These are phyloP conservation scores for Amblyteles armatorius DNA, from an alignment of 2,888 invertebrate genomes.

Conservation along the genomic window DNA sequence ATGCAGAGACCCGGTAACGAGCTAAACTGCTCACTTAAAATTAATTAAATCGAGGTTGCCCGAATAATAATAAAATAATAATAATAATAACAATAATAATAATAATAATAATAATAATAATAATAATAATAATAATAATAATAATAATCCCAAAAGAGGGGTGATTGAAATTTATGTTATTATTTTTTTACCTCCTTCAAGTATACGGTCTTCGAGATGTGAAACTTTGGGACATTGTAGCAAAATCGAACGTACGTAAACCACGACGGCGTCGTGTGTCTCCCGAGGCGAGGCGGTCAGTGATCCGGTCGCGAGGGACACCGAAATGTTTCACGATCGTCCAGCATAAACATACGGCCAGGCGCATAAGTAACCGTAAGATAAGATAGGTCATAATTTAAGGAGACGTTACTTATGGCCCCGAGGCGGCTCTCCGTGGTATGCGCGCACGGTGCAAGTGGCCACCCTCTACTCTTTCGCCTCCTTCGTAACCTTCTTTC, in stretches of 20 bases:
- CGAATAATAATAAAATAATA: neutral
- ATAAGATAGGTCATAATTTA: conserved; percentile 82
- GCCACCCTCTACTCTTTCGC: conserved; percentile 50
- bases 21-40: conserved; percentile 60
- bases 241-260: neutral
- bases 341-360: conserved; percentile 76
- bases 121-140: neutral
- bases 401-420: conserved; percentile 78
- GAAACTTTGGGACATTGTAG: neutral
- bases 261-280: conserved; percentile 7
- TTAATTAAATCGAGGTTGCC: conserved; percentile 54
- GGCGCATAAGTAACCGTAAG: conserved; percentile 78
- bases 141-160: neutral
- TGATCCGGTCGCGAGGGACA: conserved; percentile 78
- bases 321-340: conserved; percentile 79
- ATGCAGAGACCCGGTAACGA: conserved; percentile 41
- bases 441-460: conserved; percentile 64
- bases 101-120: neutral
- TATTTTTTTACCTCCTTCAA: conserved; percentile 13
- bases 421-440: conserved; percentile 64
- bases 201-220: neutral
- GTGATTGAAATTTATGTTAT: neutral
- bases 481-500: conserved; percentile 33
- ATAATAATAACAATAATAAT: conserved; percentile 3
- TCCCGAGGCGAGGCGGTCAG: conserved; percentile 70